Base-by-base conservation (phyloP, 2,888 invertebrate species). In the Parnassius glacialis region DNA sequence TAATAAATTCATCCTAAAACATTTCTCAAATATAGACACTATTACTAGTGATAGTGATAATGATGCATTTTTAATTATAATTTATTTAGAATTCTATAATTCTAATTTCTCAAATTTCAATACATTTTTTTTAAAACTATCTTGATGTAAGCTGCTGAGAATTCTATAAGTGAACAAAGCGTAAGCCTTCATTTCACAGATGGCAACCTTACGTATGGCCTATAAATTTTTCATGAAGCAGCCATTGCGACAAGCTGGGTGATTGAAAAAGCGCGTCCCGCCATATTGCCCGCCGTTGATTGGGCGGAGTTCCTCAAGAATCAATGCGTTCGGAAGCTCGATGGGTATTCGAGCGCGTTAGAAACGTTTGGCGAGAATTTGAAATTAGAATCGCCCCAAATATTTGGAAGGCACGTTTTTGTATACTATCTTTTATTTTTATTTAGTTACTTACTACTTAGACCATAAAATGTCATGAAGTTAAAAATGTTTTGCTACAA, bases 191-290 rank as follows among this genome's bases (percentile, higher is more conserved):
- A 52, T 63, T 59, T 59, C 59, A 47, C 52, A 52, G 63, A 59
- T 52, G 59, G 52, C 58, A 55, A 52, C 69, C 63, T 59, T 59
- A 52, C 67, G 62, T 62, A 67, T 67, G 69, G 69, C 72, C 75
- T 78, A 90, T 90, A 89, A 80, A 90, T 90, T 84, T 90, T 89
- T 90, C 90, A 90, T 90, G 90, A 89, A 83, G 75, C 75, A 71
- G 72, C 83, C 79, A 76, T 75, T 76, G 70, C 72, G 67, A 70
- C 69, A 74, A 78, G 73, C 70, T 79, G 79, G 82, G 80, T 81
- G 85, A 90, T 90, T 89, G 89, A 89, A 87, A 85, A 74, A 85
- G 83, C 80, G 75, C 77, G 80, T 75, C 80, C 75, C 74, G 74
- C 80, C 71, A 81, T 85, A 85, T 84, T 81, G 82, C 75, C 70